Percentiles rank a stretch among this genome's conserved stretches.
Conservation (phyloP, 2,797 vertebrate species). For the Mormyrus hasselquistii region DNA sequence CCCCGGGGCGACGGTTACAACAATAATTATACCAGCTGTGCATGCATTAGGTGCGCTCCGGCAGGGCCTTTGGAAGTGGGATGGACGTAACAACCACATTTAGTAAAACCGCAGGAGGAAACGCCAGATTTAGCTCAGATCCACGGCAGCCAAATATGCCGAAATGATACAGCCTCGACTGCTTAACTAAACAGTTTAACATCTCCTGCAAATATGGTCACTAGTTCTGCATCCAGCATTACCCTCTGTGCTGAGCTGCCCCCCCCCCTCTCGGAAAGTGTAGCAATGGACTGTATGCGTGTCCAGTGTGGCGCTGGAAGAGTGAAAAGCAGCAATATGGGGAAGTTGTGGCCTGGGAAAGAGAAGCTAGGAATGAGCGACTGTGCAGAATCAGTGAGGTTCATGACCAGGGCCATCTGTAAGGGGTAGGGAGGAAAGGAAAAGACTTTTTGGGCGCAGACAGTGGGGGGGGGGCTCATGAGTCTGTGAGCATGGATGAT, state of each 20-base stretch:
- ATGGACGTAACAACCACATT: not conserved
- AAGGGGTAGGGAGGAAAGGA: not conserved
- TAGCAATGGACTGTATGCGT: not conserved
- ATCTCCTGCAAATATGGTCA: not conserved
- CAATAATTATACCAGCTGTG: constrained; percentile 31
- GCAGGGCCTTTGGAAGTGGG: not conserved
- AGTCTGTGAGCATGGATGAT: not conserved
- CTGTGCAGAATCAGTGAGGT: not conserved
- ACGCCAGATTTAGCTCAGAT: not conserved
- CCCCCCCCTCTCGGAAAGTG: not conserved
- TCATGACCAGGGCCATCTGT: not conserved
- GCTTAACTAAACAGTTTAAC: not conserved
- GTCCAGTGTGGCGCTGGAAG: not conserved
- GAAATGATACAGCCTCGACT: not conserved
- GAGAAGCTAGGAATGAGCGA: not conserved
- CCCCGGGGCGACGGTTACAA: constrained; percentile 28
- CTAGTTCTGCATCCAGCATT: not conserved
- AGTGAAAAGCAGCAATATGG: not conserved
- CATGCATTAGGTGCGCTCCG: not conserved
- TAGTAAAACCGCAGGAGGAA: not conserved
- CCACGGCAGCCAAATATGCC: not conserved
- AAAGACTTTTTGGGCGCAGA: not conserved
- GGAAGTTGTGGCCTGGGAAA: not conserved
- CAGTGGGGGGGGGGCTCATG: not conserved
- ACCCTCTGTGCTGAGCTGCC: not conserved